Evolutionary conservation across 2,888 invertebrate genomes (phyloP).

Genomic region (Lasiommata megera): DNA sequence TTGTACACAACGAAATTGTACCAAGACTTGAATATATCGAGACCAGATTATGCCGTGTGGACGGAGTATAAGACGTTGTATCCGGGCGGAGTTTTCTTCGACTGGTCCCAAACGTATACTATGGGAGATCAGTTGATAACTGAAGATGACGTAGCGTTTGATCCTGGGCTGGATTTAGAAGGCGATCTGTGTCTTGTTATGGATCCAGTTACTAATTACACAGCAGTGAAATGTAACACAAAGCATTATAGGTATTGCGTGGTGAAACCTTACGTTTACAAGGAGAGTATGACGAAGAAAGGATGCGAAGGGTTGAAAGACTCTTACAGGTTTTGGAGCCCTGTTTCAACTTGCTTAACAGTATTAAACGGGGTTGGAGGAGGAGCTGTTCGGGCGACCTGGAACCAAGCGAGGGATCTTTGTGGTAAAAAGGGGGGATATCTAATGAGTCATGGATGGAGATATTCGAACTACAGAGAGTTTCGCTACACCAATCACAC

Average conservation of each 20-base stretch:
- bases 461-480: slow-evolving; percentile 57
- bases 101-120: slow-evolving; percentile 58
- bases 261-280: slow-evolving; percentile 51
- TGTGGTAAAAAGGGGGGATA: slow-evolving; percentile 54
- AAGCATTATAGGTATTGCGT: slow-evolving; percentile 65
- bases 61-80: slow-evolving; percentile 66
- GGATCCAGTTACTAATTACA: slow-evolving; percentile 53
- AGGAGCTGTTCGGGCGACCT: slow-evolving; percentile 61
- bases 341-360: slow-evolving; percentile 57
- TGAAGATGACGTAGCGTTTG: slow-evolving; percentile 48
- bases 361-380: slow-evolving; percentile 47
- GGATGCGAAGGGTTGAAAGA: slow-evolving; percentile 48
- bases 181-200: slow-evolving; percentile 61
- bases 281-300: slow-evolving; percentile 40
- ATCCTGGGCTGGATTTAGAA: slow-evolving; percentile 41
- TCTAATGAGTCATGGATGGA: slow-evolving; percentile 65
- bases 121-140: slow-evolving; percentile 47
- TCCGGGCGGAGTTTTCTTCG: slow-evolving; percentile 67
- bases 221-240: slow-evolving; percentile 57
- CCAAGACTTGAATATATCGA: slow-evolving; percentile 48
- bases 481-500: slow-evolving; percentile 37
- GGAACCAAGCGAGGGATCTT: slow-evolving; percentile 56
- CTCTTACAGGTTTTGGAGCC: slow-evolving; percentile 55
- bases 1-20: slow-evolving; percentile 54
- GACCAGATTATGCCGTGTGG: slow-evolving; percentile 57